Base-by-base conservation (phyloP, 2,888 invertebrate species). In the Arctia plantaginis region DNA sequence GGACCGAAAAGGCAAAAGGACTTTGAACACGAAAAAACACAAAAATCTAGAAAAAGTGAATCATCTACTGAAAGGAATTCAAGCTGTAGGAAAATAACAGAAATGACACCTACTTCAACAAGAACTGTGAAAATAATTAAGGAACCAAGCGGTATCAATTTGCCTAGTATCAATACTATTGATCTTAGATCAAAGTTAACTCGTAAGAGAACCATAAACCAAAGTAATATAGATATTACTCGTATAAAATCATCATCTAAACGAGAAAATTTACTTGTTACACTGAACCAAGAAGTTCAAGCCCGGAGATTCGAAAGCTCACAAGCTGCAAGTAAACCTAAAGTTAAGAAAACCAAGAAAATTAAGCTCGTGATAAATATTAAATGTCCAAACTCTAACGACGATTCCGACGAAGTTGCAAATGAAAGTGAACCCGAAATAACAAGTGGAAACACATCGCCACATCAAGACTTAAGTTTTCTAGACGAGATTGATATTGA, bases 401-500 rank as follows among this genome's bases (percentile, higher is more conserved):
- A 80, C 27, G 78, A 80, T 35, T 83, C 85, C 39, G 83, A 82
- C 59, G 77, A 81, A 30, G 79, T 77, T 39, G 75, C 78, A 23
- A 77, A 77, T 76, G 78, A 78, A 69, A 44, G 15, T 64, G 30
- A 30, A 62, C 62, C 81, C 59, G 77, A 81, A 35, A 80, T 79
- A 27, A 75, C 77, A n/a, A 77, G 77, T 75, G 78, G 77, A 68
- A n/a, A 64, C 47, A 62, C 72, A 64, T 33, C 76, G 35, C 72
- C 79, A 44, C 85, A 87, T 73, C 82, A 79, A 68, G 93, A 94
- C 75, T 79, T 93, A 44, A 91, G 91, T 81, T 94, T 94, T 79
- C 87, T 94, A 20, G 93, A 94, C 74, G 93, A 93, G 77, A 86
- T 94, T 10, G 87, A 94, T 82, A 84, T 93, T 41, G 94, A 94